Percentiles rank a stretch among this genome's conserved stretches.
Evolutionary conservation across 2,113 vertebrate genomes (phyloP).

Genomic region (Microtus richardsoni): DNA sequence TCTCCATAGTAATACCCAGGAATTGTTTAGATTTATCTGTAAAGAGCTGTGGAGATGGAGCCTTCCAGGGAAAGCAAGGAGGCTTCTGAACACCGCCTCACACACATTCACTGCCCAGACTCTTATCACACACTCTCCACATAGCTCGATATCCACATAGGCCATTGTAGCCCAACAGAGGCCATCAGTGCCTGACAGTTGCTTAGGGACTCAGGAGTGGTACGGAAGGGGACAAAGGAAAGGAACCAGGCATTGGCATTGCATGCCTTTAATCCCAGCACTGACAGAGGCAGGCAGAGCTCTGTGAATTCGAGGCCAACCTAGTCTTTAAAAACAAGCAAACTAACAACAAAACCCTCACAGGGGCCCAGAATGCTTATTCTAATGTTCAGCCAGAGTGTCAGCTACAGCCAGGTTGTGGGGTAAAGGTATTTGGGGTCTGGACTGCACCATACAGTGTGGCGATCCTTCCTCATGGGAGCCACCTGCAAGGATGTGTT

Average conservation of each 20-base stretch:
- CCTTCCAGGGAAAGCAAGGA: neutral
- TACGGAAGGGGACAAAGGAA: neutral
- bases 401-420: neutral
- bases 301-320: neutral
- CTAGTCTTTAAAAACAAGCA: neutral
- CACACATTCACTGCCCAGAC: neutral
- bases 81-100: neutral
- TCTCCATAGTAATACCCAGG: neutral
- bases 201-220: neutral
- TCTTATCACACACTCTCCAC: neutral
- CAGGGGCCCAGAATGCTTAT: neutral
- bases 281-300: neutral
- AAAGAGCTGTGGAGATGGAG: neutral
- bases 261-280: neutral
- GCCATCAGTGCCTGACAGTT: neutral
- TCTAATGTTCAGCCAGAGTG: neutral
- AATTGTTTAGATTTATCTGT: neutral
- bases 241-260: neutral
- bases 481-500: neutral
- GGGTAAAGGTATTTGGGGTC: neutral
- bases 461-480: neutral
- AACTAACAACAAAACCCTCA: neutral
- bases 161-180: neutral
- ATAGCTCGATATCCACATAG: neutral
- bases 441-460: neutral